phyloP scores from a whole-genome alignment of 2,797 vertebrate species.

The Esox masquinongy region DNA sequence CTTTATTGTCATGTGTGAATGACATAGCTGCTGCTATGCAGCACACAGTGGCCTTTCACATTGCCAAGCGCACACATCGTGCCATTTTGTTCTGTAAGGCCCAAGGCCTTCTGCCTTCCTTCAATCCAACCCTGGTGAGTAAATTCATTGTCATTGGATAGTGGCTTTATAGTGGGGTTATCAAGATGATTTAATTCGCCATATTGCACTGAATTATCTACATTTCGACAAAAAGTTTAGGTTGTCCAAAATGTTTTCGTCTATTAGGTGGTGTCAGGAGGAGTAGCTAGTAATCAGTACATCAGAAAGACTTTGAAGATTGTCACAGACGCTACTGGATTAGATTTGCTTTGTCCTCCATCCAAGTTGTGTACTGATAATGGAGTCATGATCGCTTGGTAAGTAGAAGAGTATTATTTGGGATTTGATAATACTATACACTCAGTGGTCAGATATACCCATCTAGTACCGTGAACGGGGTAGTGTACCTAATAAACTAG shows the following conservation, averaged over 20 bases:
- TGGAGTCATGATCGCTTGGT: constrained; percentile 97
- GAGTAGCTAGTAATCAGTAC: constrained; percentile 92
- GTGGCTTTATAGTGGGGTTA: not conserved
- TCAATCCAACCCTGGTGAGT: constrained; percentile 82
- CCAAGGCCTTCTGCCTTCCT: constrained; percentile 71
- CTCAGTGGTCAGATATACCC: not conserved
- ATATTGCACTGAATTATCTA: not conserved
- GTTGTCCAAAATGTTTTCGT: not conserved
- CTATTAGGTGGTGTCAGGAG: constrained; percentile 88
- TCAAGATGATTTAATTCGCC: not conserved
- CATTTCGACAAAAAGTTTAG: not conserved
- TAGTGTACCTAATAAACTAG: not conserved
- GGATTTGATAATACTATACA: not conserved
- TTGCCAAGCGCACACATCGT: constrained; percentile 85
- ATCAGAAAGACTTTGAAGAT: constrained; percentile 78
- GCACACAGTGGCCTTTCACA: constrained; percentile 79
- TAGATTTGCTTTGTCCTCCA: constrained; percentile 86
- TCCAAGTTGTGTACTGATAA: constrained; percentile 92
- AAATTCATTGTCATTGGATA: not conserved
- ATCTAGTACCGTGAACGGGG: not conserved
- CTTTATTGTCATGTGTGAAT: constrained; percentile 81
- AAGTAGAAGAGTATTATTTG: constrained; percentile 29
- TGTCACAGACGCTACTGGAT: constrained; percentile 75
- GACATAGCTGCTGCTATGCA: constrained; percentile 88
- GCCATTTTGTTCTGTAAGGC: constrained; percentile 88